Evolutionary conservation across 2,797 vertebrate genomes (phyloP), one percentile per base, ranked within the genome.

Genomic region (Geotrypetes seraphini): DNA sequence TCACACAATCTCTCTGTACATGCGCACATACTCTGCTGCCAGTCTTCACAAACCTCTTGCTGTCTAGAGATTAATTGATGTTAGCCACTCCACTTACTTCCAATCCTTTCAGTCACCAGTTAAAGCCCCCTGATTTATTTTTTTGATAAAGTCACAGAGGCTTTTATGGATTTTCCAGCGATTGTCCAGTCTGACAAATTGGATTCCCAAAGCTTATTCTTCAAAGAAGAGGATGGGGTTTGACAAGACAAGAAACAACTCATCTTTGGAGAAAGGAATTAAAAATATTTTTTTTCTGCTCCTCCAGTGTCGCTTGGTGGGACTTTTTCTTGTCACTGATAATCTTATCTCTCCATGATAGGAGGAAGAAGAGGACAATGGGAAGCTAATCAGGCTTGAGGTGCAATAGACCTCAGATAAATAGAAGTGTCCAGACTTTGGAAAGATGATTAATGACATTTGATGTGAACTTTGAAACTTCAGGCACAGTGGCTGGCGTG

Each of bases 311-410:
- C 69, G 60, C 71, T 79, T 78, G 73, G 76, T 73, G 73, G 61
- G 73, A 79, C 73, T 81, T 77, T 54, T 42, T 37, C 73, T 79
- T 75, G 66, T 86, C 79, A 71, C 73, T 72, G 88, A 87, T 88
- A 88, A 90, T 90, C 85, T 89, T 89, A 89, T 89, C 85, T 81
- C 54, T 19, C 66, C 43, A 53, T 81, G 81, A 85, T 84, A 83
- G 84, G 80, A 77, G 77, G 69, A n/a, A 69, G 71, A 73, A 71
- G 57, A 39, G 64, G 78, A 86, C 85, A 87, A 87, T 86, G 67
- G 75, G 66, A 74, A 62, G 74, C 64, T 60, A 70, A 57, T 72
- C 42, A 21, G 60, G 59, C 72, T 72, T 73, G 32, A 65, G 73
- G 71, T 73, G 78, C 84, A 81, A 83, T 85, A 70, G 19, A 57